Percentiles rank a stretch among this genome's conserved stretches.
phyloP scores from a whole-genome alignment of 1,140 invertebrate species.

The Hyposmocoma kahamanoa region DNA sequence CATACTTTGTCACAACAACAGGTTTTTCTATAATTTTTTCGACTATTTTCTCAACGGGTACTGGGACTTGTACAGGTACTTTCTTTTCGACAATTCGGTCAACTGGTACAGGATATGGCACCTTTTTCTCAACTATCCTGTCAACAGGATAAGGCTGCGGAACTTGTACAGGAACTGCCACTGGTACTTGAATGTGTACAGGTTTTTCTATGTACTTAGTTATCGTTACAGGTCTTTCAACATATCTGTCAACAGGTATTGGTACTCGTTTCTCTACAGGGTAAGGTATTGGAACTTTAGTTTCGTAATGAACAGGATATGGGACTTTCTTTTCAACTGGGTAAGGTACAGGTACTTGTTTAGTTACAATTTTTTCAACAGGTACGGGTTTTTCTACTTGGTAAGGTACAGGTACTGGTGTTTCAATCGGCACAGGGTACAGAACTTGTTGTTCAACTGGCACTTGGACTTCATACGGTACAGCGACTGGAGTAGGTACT shows the following conservation, averaged over 20 bases:
- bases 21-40: slow-evolving; percentile 72
- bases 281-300: slow-evolving; percentile 58
- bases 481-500: slow-evolving; percentile 51
- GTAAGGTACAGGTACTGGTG: slow-evolving; percentile 66
- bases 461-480: slow-evolving; percentile 42
- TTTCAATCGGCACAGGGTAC: slow-evolving; percentile 59
- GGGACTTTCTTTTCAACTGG: slow-evolving; percentile 55
- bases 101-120: slow-evolving; percentile 71
- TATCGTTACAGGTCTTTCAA: slow-evolving; percentile 74
- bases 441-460: slow-evolving; percentile 56
- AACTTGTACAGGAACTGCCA: slow-evolving; percentile 64
- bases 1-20: slow-evolving; percentile 67
- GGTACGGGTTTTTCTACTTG: slow-evolving; percentile 60
- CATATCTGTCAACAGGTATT: slow-evolving; percentile 69
- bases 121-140: slow-evolving; percentile 72
- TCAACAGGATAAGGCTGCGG: slow-evolving; percentile 68
- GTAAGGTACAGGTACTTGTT: slow-evolving; percentile 52
- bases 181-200: slow-evolving; percentile 69
- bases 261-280: slow-evolving; percentile 63
- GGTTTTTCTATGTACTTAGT: slow-evolving; percentile 74
- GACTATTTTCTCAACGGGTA: slow-evolving; percentile 70
- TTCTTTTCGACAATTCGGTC: slow-evolving; percentile 74
- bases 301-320: slow-evolving; percentile 55
- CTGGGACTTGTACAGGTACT: slow-evolving; percentile 67
- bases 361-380: slow-evolving; percentile 50